These are phyloP conservation scores for Melanitta fusca DNA, from an alignment of 2,797 vertebrate species.

Conservation along the genomic window DNA sequence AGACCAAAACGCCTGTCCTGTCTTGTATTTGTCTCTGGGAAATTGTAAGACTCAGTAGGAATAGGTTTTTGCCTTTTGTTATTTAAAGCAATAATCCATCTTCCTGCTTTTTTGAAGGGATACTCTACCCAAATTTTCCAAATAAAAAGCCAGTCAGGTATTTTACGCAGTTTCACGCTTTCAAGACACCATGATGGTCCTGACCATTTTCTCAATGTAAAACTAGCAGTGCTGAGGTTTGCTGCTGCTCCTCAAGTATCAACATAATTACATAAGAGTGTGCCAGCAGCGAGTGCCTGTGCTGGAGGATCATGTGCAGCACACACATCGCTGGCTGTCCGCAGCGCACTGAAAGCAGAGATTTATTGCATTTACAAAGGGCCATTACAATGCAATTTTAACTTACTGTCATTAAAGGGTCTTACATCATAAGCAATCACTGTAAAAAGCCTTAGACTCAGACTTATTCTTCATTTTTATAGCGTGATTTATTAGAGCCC, in stretches of 20 bases:
- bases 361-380: slow-evolving; percentile 63
- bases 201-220: slow-evolving; percentile 6
- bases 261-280: slow-evolving; percentile 54
- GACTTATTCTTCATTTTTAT: slow-evolving; percentile 66
- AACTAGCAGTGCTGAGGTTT: slow-evolving; percentile 7
- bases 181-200: not conserved
- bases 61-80: not conserved
- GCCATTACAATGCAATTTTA: slow-evolving; percentile 66
- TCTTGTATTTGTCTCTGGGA: not conserved
- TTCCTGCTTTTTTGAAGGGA: not conserved
- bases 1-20: not conserved
- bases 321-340: slow-evolving; percentile 7
- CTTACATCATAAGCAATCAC: slow-evolving; percentile 67
- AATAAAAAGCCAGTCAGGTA: not conserved
- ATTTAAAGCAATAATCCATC: not conserved
- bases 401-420: slow-evolving; percentile 65
- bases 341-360: slow-evolving; percentile 5
- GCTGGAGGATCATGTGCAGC: slow-evolving; percentile 46
- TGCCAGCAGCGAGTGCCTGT: slow-evolving; percentile 43
- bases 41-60: not conserved
- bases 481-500: slow-evolving; percentile 62
- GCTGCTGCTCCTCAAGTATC: slow-evolving; percentile 35
- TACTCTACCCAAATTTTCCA: not conserved
- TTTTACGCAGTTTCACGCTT: not conserved
- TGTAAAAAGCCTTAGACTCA: slow-evolving; percentile 25